Evolutionary conservation across 1,140 invertebrate genomes (phyloP), one percentile per base, ranked within the genome.

Genomic region (Drosophila burlai): DNA sequence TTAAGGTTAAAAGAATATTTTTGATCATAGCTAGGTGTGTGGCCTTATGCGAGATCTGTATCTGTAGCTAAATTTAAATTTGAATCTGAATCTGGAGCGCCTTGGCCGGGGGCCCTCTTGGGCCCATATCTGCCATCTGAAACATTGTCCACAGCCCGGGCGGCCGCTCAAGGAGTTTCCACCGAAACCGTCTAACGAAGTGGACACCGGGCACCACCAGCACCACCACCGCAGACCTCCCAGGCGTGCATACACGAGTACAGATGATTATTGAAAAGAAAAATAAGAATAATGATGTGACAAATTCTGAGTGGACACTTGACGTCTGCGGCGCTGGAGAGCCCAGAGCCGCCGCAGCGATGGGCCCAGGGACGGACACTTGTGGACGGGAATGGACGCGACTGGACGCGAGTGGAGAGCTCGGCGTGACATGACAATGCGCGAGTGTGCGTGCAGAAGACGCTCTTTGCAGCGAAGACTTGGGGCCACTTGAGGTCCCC

Each of bases 271-370:
- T 87, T 83, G 64, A 80, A 87, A 87, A 87, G 84, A 89, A 87
- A 87, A 89, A 87, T 84, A 87, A 83, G 84, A 89, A 87, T 89
- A 87, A 87, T 87, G 84, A 87, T 87, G 84, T 87, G 84, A 87
- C 84, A 87, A 89, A 87, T 87, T 87, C 84, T 80, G 81, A 87
- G 84, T 89, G 84, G 84, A 74, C 80, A 87, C 84, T 87, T 84
- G 43, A 87, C 42, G 60, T 77, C 80, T 54, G 54, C 24, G 54
- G 57, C 72, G 57, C 21, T 57, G 55, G 36, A 40, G 34, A 24
- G 54, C 21, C 24, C 24, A 24, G 24, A 24, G 24, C 24, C 5
- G 50, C 16, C 21, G 15, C 21, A 21, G 21, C 52, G 31, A 10
- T 24, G 52, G 31, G 34, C 29, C 29, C n/a, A 7, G n/a, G 26